These are phyloP conservation scores for Phymastichus coffea DNA, from an alignment of 1,140 invertebrate genomes.

Conservation along the genomic window DNA sequence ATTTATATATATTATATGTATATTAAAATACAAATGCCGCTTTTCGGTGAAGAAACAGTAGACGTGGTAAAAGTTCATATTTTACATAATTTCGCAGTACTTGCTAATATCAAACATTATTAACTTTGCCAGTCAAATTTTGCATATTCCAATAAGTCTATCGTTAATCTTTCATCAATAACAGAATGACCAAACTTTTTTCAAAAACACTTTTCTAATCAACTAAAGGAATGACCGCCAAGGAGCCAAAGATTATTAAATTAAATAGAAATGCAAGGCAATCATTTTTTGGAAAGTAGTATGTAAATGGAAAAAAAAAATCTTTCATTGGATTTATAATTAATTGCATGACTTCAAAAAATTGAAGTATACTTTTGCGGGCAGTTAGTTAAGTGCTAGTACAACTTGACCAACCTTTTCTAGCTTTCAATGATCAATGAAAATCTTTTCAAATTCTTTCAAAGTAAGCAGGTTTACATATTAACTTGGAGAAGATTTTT, in stretches of 20 bases:
- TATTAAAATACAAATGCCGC: slow-evolving; percentile 54
- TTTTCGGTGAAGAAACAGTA: slow-evolving; percentile 57
- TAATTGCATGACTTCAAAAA: slow-evolving; percentile 2
- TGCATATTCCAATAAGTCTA: no score
- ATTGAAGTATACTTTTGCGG: slow-evolving; percentile 5
- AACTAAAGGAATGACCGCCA: neutral
- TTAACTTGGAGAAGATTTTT: slow-evolving; percentile 17
- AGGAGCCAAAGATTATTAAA: slow-evolving; percentile 3
- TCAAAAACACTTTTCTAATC: no score
- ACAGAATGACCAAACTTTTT: no score
- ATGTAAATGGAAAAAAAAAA: slow-evolving; percentile 2
- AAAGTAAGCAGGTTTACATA: slow-evolving; percentile 5
- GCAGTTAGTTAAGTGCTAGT: slow-evolving; percentile 20
- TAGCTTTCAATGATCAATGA: slow-evolving; percentile 8
- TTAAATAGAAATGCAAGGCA: slow-evolving; percentile 25
- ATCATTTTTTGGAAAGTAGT: neutral
- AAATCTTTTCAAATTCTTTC: slow-evolving; percentile 6
- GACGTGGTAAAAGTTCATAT: slow-evolving; percentile 22
- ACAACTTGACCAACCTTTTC: slow-evolving; percentile 21
- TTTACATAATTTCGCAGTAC: slow-evolving; percentile 14
- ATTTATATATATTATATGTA: slow-evolving; percentile 29
- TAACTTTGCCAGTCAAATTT: no score
- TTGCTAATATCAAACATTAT: slow-evolving; percentile 12
- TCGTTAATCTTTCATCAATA: no score
- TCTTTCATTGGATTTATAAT: neutral